Evolutionary conservation across 2,113 vertebrate species (phyloP).

Genomic region (Desmodus rotundus): DNA sequence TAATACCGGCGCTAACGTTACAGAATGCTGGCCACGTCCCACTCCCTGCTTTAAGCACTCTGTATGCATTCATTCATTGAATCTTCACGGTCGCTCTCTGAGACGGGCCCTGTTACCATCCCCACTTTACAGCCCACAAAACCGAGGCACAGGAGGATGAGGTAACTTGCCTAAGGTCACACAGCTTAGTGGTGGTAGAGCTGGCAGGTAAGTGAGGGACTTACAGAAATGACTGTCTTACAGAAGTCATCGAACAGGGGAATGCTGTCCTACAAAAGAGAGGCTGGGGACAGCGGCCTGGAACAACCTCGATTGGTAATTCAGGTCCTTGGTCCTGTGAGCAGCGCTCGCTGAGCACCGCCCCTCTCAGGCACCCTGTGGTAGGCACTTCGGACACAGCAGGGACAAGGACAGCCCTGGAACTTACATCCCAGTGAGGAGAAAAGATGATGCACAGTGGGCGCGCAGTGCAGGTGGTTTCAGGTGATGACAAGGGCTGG

Average conservation of each 20-base stretch:
- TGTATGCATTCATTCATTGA: background rate
- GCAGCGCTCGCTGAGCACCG: background rate
- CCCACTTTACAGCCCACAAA: background rate
- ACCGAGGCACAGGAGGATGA: background rate
- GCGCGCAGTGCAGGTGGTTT: background rate
- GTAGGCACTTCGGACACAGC: background rate
- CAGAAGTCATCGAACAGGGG: background rate
- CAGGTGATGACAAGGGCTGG: background rate
- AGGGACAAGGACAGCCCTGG: background rate
- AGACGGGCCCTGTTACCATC: background rate
- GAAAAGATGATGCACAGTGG: background rate
- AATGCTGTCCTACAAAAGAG: background rate
- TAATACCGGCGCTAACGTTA: background rate
- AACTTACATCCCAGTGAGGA: background rate
- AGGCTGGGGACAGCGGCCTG: background rate
- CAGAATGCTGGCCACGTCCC: background rate
- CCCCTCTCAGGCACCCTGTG: too few species aligned
- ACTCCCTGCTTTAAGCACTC: background rate
- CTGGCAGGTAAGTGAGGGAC: background rate
- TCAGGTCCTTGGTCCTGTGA: background rate
- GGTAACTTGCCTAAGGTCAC: background rate
- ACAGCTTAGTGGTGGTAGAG: background rate
- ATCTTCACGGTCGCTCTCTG: background rate
- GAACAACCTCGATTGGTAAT: background rate
- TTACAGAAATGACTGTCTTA: background rate